These are phyloP conservation scores for Pygoscelis antarcticus DNA, from an alignment of 2,113 vertebrate genomes.

Conservation along the genomic window DNA sequence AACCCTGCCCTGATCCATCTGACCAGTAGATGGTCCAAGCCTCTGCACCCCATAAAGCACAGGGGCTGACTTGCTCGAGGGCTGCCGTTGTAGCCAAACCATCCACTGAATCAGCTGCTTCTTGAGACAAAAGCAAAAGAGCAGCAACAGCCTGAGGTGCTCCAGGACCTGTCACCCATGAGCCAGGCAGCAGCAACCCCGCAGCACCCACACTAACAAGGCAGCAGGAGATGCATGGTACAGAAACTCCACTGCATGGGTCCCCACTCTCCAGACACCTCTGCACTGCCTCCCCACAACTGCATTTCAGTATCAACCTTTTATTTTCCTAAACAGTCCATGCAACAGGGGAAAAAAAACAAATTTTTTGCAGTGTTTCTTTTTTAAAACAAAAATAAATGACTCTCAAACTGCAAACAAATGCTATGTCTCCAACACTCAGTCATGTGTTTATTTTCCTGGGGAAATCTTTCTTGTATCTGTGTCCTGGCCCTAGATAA, in stretches of 20 bases:
- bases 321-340: background rate
- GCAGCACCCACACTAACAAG: background rate
- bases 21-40: background rate
- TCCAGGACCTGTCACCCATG: background rate
- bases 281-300: background rate
- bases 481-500: background rate
- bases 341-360: background rate
- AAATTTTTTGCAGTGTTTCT: background rate
- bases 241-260: background rate
- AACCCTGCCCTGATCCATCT: background rate
- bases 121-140: background rate
- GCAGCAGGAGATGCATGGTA: background rate
- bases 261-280: background rate
- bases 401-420: background rate
- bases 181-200: background rate
- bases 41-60: fast-evolving
- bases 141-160: background rate
- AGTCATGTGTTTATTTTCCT: slow-evolving; percentile 15
- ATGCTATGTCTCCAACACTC: background rate
- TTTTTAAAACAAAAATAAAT: slow-evolving; percentile 43
- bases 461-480: background rate
- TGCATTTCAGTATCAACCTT: background rate
- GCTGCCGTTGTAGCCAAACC: background rate
- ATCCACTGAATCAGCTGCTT: background rate
- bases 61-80: fast-evolving